Conservation (phyloP, 2,888 invertebrate genomes). For the Psylliodes chrysocephalus region DNA sequence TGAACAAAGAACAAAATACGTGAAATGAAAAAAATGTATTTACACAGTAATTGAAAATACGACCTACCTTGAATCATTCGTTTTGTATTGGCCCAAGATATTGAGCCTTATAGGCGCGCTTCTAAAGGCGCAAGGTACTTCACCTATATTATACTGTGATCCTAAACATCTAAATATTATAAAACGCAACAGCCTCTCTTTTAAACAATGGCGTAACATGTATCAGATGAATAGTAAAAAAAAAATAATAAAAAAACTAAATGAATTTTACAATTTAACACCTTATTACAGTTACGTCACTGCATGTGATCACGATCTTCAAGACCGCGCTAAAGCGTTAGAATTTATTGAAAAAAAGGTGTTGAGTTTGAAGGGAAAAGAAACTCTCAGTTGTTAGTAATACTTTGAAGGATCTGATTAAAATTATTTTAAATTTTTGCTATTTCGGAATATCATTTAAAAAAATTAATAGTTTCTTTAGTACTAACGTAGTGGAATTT, state of each 20-base stretch:
- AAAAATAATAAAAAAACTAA: background rate
- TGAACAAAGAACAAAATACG: too few species aligned
- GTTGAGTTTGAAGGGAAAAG: background rate
- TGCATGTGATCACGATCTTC: conserved; percentile 49
- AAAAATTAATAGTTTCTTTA: too few species aligned
- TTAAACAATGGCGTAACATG: conserved; percentile 45
- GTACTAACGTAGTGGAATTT: too few species aligned
- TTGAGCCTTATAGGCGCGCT: conserved; percentile 16
- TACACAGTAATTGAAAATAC: too few species aligned
- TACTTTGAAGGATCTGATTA: too few species aligned
- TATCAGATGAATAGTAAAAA: background rate
- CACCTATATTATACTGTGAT: conserved; percentile 51
- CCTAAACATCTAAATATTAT: conserved; percentile 62
- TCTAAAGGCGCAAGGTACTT: conserved; percentile 50
- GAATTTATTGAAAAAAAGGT: conserved; percentile 59
- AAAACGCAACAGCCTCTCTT: conserved; percentile 65
- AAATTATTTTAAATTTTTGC: too few species aligned
- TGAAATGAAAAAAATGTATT: too few species aligned
- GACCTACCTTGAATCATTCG: conserved; percentile 5
- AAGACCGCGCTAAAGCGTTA: conserved; percentile 66
- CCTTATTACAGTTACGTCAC: conserved; percentile 23
- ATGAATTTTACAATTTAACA: background rate
- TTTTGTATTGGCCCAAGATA: conserved; percentile 1
- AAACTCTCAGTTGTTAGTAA: background rate
- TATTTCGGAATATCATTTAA: too few species aligned